Evolutionary conservation across 2,888 invertebrate genomes (phyloP), one percentile per base, ranked within the genome.

Genomic region (Clitarchus hookeri): DNA sequence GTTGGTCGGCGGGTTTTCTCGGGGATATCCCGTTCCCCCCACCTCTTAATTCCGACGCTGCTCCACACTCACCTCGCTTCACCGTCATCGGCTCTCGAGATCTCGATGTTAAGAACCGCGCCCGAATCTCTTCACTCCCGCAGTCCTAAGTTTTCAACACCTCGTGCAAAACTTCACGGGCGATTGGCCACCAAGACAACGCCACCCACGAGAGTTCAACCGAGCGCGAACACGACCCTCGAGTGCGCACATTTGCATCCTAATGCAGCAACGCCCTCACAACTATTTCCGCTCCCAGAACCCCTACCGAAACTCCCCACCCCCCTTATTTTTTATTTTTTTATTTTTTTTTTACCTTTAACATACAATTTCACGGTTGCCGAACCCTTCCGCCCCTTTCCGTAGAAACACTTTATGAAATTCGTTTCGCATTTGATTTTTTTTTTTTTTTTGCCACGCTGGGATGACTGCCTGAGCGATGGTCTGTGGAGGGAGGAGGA

Each of bases 391-490:
- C 48, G 48, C 48, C 48, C 36, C 48, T 48, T 48, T 2, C n/a
- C 65, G 65, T 65, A 11, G 65, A 4, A 65, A 65, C 65, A n/a
- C 13, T n/a, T 65, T 65, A 65, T 65, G 65, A 65, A 6, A 65
- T 65, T 65, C 19, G 65, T 65, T 65, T 65, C 65, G 16, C 19
- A 23, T 65, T 65, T 65, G 16, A 65, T n/a, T 65, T 65, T n/a
- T 23, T 23, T 23, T 16, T 23, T 23, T 23, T 16, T 19, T 19
- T 19, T 53, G 19, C n/a, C 65, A 23, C n/a, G n/a, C 65, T n/a
- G 65, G 65, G n/a, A 65, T n/a, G 65, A 65, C 65, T n/a, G 65
- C 65, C 65, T 65, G n/a, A n/a, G 19, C 65, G 65, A n/a, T 65
- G 65, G 8, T 0, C 19, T 65, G 13, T 16, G 65, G 65, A 2